Conservation (phyloP, 2,113 vertebrate genomes). For the Gymnorhina tibicen region DNA sequence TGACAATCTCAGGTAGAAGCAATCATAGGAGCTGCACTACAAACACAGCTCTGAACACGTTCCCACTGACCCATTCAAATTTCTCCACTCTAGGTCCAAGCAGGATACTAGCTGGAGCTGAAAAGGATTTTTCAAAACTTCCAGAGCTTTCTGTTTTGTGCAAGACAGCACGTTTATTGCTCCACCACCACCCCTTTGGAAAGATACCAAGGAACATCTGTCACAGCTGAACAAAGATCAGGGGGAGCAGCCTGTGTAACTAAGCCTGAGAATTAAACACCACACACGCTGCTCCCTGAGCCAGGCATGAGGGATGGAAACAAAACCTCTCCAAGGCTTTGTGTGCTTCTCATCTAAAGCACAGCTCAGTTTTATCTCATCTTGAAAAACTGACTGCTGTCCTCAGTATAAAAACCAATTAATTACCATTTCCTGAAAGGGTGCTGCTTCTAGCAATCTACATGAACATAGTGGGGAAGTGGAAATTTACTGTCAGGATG, state of each 20-base stretch:
- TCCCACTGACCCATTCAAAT: not conserved
- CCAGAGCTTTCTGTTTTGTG: not conserved
- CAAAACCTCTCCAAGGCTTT: not conserved
- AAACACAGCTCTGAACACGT: not conserved
- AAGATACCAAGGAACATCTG: slow-evolving; percentile 13
- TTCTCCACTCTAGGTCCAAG: not conserved
- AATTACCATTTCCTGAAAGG: not conserved
- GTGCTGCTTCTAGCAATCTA: not conserved
- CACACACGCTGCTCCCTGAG: not conserved
- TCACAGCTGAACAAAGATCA: not conserved
- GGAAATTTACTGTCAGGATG: not conserved
- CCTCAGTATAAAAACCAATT: not conserved
- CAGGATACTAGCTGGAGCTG: not conserved
- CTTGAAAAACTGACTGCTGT: not conserved
- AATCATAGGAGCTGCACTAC: not conserved
- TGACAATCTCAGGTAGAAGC: not conserved
- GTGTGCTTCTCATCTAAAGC: not conserved
- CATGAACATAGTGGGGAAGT: not conserved
- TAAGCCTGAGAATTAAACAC: not conserved
- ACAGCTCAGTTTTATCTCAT: not conserved
- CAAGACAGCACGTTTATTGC: not conserved
- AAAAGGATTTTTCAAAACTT: not conserved
- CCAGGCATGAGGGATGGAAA: not conserved
- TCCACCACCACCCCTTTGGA: not conserved
- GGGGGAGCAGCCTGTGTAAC: not conserved